A percentile compares a stretch with the other conserved stretches of the same genome.
Evolutionary conservation across 2,888 invertebrate genomes (phyloP).

Genomic region (Pandemis heparana): DNA sequence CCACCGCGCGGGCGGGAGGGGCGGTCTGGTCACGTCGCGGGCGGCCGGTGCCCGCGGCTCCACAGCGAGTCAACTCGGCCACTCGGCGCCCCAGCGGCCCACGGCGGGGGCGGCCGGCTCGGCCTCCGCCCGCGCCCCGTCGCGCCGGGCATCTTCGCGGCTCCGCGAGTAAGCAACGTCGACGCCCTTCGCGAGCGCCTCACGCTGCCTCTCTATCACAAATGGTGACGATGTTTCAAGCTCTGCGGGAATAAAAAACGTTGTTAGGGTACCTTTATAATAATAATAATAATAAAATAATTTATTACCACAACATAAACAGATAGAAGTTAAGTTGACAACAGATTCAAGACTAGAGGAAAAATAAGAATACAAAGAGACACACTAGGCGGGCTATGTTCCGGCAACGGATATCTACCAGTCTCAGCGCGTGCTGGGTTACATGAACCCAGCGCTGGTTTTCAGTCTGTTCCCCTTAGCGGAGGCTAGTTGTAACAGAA

Average conservation of each 20-base stretch:
- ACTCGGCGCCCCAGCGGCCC: conserved; percentile 96
- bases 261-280: too few relatives aligned
- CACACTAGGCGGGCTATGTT: too few relatives aligned
- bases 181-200: conserved; percentile 86
- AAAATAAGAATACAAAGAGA: too few relatives aligned
- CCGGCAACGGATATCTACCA: too few relatives aligned
- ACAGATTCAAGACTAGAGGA: too few relatives aligned
- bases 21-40: conserved; percentile 53
- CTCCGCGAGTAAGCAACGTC: conserved; percentile 67
- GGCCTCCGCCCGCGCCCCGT: conserved; percentile 79
- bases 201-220: conserved; percentile 88
- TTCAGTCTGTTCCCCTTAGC: too few relatives aligned
- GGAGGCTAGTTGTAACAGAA: too few relatives aligned
- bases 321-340: too few relatives aligned
- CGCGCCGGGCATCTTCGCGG: conserved; percentile 58
- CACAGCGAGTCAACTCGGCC: conserved; percentile 98
- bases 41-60: conserved; percentile 61
- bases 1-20: conserved; percentile 72
- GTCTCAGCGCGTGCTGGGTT: too few relatives aligned
- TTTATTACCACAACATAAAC: too few relatives aligned
- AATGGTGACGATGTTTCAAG: conserved; percentile 89
- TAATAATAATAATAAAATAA: too few relatives aligned
- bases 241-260: conserved; percentile 81
- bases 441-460: too few relatives aligned
- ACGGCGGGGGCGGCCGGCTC: conserved; percentile 90